These are phyloP conservation scores for Manis javanica DNA, from an alignment of 2,797 vertebrate species.

Conservation along the genomic window DNA sequence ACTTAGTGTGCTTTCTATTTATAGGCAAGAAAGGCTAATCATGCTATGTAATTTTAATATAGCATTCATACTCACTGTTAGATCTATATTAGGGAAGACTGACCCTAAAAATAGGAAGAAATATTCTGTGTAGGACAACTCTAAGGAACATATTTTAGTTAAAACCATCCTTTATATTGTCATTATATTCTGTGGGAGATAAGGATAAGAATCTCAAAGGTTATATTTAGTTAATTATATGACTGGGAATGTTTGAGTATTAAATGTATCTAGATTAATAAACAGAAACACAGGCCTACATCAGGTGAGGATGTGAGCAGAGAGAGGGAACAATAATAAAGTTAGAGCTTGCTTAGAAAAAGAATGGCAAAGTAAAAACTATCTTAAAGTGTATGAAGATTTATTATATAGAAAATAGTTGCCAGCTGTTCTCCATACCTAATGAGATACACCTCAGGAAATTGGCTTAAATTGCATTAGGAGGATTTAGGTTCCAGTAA, in stretches of 20 bases:
- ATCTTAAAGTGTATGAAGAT: constrained; percentile 16
- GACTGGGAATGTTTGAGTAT: not conserved
- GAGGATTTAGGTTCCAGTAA: constrained; percentile 36
- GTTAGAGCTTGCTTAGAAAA: not conserved
- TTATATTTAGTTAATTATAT: not conserved
- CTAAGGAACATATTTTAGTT: not conserved
- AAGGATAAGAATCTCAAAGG: not conserved
- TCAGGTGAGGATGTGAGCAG: too few relatives aligned
- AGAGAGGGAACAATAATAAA: not conserved
- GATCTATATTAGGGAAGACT: not conserved
- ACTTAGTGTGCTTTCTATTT: not conserved
- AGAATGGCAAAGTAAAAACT: constrained; percentile 12
- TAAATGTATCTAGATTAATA: not conserved
- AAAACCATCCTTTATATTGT: constrained; percentile 31
- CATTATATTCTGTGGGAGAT: not conserved
- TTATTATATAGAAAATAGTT: constrained; percentile 56
- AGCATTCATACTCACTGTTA: not conserved
- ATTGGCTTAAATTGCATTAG: constrained; percentile 40
- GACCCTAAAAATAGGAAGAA: not conserved
- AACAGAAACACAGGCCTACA: not conserved
- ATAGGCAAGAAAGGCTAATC: not conserved
- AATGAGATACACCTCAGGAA: constrained; percentile 44
- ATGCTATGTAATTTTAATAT: not conserved
- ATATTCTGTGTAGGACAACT: not conserved
- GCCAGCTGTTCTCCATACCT: constrained; percentile 52